Conservation (phyloP, 1,140 invertebrate genomes). For the Eriocheir sinensis region DNA sequence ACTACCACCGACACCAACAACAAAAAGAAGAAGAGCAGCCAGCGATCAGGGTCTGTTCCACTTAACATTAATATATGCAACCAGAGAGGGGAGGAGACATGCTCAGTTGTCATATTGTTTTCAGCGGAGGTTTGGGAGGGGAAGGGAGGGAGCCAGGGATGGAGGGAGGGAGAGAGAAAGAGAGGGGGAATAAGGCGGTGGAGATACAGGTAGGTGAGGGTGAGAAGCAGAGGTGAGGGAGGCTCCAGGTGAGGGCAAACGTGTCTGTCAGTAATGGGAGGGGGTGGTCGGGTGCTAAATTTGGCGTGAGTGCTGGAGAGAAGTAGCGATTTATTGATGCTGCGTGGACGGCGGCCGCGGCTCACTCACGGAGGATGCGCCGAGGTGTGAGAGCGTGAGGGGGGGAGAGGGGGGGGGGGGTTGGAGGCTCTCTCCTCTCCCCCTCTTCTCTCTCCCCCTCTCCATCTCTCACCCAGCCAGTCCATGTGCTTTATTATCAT, state of each 20-base stretch:
- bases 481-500: too few species aligned
- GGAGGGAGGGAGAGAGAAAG: too few species aligned
- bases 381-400: too few species aligned
- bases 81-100: not conserved
- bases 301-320: conserved; percentile 10
- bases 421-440: not conserved
- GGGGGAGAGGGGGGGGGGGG: too few species aligned
- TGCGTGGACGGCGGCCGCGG: not conserved
- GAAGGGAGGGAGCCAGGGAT: too few species aligned
- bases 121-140: too few species aligned
- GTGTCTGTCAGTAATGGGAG: conserved; percentile 21
- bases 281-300: not conserved
- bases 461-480: too few species aligned
- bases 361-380: too few species aligned
- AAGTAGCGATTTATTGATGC: conserved; percentile 24
- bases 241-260: conserved; percentile 9
- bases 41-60: not conserved
- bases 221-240: conserved; percentile 19
- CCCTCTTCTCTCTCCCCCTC: too few species aligned
- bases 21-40: not conserved
- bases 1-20: not conserved
- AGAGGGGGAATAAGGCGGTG: too few species aligned
- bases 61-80: conserved; percentile 26
- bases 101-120: not conserved
- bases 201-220: not conserved